Evolutionary conservation across 2,888 invertebrate species (phyloP).

Genomic region (Apamea sordens): DNA sequence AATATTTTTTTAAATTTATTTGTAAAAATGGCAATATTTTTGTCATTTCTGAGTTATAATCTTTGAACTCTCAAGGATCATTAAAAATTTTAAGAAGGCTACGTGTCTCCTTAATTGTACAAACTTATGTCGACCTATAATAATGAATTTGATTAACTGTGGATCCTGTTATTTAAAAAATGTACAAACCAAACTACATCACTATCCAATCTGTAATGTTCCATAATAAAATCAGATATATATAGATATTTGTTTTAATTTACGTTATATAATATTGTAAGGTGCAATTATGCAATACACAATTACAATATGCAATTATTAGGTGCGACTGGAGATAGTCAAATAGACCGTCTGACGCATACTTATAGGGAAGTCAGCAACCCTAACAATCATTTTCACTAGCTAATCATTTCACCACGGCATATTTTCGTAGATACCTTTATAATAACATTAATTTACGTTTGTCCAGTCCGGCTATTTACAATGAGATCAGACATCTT

Average conservation of each 20-base stretch:
- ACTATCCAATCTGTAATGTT: not conserved
- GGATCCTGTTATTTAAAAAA: not conserved
- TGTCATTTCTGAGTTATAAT: not conserved
- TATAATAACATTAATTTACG: not conserved
- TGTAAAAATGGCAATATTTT: no score
- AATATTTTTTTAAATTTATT: no score
- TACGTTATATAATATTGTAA: no score
- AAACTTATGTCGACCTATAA: not conserved
- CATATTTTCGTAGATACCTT: not conserved
- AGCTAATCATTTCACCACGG: not conserved
- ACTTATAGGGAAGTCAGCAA: not conserved
- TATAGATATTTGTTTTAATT: no score
- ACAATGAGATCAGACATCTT: not conserved
- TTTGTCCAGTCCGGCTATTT: not conserved
- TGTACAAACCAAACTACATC: not conserved
- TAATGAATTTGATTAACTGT: not conserved
- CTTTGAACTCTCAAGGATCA: not conserved
- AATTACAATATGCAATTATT: no score
- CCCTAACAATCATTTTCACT: not conserved
- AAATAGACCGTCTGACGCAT: not conserved
- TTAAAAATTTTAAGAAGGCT: not conserved
- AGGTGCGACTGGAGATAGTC: not conserved
- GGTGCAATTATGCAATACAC: no score
- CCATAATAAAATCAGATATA: not conserved
- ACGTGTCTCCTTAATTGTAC: not conserved